A percentile compares a stretch with the other conserved stretches of the same genome.
Evolutionary conservation across 2,888 invertebrate genomes (phyloP).

Genomic region (Orgyia antiqua): DNA sequence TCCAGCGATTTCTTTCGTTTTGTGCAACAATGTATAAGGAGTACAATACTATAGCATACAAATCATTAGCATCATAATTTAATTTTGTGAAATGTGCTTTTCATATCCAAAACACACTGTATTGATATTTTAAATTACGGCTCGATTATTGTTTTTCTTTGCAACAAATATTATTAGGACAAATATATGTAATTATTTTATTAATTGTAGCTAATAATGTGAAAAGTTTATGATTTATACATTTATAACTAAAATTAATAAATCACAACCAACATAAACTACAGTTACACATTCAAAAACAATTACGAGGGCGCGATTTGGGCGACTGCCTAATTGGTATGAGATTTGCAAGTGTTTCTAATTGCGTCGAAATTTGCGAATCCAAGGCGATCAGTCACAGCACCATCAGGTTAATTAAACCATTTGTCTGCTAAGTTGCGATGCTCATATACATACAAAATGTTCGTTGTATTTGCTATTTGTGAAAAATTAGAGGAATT

Average conservation of each 20-base stretch:
- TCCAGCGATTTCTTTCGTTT: slow-evolving; percentile 70
- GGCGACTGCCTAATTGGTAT: slow-evolving; percentile 76
- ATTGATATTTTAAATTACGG: too few relatives aligned
- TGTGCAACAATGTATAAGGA: slow-evolving; percentile 48
- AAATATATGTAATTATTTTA: too few relatives aligned
- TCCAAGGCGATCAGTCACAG: slow-evolving; percentile 69
- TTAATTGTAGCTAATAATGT: too few relatives aligned
- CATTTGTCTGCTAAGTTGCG: slow-evolving; percentile 68
- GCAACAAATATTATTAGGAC: too few relatives aligned
- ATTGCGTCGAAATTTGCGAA: slow-evolving; percentile 70
- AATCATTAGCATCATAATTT: neutral
- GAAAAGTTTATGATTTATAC: too few relatives aligned
- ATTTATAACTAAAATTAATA: too few relatives aligned
- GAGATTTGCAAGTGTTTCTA: slow-evolving; percentile 76
- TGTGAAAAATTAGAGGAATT: slow-evolving; percentile 28
- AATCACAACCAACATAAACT: slow-evolving; percentile 64
- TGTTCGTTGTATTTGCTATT: slow-evolving; percentile 33
- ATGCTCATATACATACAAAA: slow-evolving; percentile 40
- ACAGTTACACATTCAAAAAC: slow-evolving; percentile 68
- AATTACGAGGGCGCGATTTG: slow-evolving; percentile 72
- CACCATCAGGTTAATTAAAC: slow-evolving; percentile 76
- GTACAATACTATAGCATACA: slow-evolving; percentile 16
- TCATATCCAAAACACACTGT: too few relatives aligned
- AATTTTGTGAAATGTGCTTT: too few relatives aligned
- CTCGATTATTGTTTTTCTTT: too few relatives aligned